Base-by-base conservation (phyloP, 2,113 vertebrate genomes). In the Cyanoramphus novaezelandiae region DNA sequence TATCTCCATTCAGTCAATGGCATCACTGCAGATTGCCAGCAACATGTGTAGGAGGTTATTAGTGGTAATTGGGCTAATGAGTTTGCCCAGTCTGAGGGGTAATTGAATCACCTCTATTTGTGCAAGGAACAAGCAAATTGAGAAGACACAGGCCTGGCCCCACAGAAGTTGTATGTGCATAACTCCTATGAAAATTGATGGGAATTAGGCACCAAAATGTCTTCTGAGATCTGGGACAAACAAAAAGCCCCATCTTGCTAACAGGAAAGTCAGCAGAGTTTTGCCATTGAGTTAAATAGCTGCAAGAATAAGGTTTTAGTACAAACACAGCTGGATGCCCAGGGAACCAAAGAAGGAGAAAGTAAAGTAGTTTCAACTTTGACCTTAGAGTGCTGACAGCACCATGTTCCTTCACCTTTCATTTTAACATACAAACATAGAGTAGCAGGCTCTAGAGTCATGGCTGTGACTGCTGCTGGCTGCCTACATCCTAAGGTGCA, bases 51-150 rank as follows among this genome's bases (percentile, higher is more conserved):
- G 75, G 81, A 94, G 88, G 85, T 80, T 93, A 90, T 92, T 93
- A 95, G 87, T 83, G 81, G 68, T 92, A 96, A 94, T 86, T 93
- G 92, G 76, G 75, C 46, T 86, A 88, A 92, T 93, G 64, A 95
- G 89, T 85, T 96, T 91, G 93, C 89, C 93, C 94, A 76, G 86
- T 92, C 89, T 59, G 33, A 86, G 85, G 85, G 82, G 82, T 96
- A 96, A 95, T 53, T 88, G 53, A 92, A 95, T 92, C 94, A 90
- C 76, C 79, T 88, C 93, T 62, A 24, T 94, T 77, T 96, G 49
- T 83, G 90, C 49, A 96, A 86, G 86, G 80, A 93, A 91, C 80
- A 85, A 76, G 71, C 46, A 93, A 77, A 95, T 19, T 93, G 93
- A 96, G 76, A 92, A 94, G 82, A 95, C 71, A 75, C 85, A 96